These are phyloP conservation scores for Harmothoe impar DNA, from an alignment of 2,888 invertebrate species.

Conservation along the genomic window DNA sequence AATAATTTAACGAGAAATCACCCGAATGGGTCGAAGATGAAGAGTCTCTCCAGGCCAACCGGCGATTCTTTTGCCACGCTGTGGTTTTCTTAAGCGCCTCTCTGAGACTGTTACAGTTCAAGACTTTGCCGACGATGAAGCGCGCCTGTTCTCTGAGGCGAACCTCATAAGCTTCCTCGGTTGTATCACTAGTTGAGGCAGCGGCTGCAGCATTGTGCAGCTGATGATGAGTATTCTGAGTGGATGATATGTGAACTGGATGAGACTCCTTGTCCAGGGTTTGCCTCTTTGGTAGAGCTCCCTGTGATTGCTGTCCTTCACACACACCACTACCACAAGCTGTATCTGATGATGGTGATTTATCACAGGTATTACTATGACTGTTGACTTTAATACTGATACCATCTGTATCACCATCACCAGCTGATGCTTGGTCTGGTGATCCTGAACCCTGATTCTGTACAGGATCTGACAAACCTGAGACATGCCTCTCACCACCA, in stretches of 20 bases:
- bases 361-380: neutral
- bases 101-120: conserved; percentile 52
- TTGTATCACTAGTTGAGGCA: conserved; percentile 10
- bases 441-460: too few species aligned
- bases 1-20: neutral
- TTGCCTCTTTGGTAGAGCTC: too few species aligned
- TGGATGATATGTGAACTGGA: neutral
- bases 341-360: neutral
- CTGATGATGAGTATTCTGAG: neutral
- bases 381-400: neutral
- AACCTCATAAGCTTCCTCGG: conserved; percentile 10
- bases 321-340: neutral
- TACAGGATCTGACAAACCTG: too few species aligned
- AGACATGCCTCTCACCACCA: too few species aligned
- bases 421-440: too few species aligned
- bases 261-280: too few species aligned
- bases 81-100: conserved; percentile 30
- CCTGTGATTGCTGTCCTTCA: too few species aligned
- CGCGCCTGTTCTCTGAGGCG: neutral
- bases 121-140: conserved; percentile 25
- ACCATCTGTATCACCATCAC: neutral
- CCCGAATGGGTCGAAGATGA: neutral
- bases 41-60: neutral
- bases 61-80: neutral
- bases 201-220: neutral